Evolutionary conservation across 1,140 invertebrate species (phyloP), one percentile per base, ranked within the genome.

Genomic region (Drosophila melanica): DNA sequence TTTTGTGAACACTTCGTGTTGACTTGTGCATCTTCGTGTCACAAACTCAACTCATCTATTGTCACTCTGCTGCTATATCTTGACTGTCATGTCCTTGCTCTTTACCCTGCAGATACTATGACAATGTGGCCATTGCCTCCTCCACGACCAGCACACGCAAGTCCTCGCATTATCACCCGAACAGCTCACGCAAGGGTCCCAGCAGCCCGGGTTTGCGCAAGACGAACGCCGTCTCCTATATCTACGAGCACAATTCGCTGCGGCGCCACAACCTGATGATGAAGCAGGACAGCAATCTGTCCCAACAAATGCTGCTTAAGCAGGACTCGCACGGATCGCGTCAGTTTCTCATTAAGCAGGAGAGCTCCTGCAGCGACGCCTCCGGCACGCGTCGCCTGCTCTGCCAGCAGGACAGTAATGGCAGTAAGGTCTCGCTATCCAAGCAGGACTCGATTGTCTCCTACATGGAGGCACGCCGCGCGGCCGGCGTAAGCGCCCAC

Each of bases 51-150:
- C 23, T 37, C n/a, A 14, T 1, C 3, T n/a, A 8, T 12, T 39
- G 16, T 20, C 12, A 0, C 8, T 4, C 14, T 60, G 1, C 35
- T 33, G 18, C 59, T 60, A n/a, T 14, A 27, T 9, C 10, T 11
- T 42, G 1, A 30, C 16, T 20, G 10, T 6, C 14, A 10, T 8
- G 27, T 7, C 27, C 14, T 23, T 23, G 1, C 20, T 39, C 65
- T 66, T 42, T 11, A n/a, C 33, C 20, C 10, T 60, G 6, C 51
- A 92, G 91, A 64, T 92, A 92, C 69, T 97, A 97, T 90, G 96
- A 97, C 90, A 96, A 96, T 1, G 96, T 97, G 1, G 95, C 96
- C 7, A 94, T 96, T 84, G 96, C 96, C 93, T 96, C 96, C 1
- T 96, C 96, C 1, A 96, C 96, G 23, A 96, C 96, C 0, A 96